Conservation (phyloP, 2,888 invertebrate genomes). For the Diaprepes abbreviatus region DNA sequence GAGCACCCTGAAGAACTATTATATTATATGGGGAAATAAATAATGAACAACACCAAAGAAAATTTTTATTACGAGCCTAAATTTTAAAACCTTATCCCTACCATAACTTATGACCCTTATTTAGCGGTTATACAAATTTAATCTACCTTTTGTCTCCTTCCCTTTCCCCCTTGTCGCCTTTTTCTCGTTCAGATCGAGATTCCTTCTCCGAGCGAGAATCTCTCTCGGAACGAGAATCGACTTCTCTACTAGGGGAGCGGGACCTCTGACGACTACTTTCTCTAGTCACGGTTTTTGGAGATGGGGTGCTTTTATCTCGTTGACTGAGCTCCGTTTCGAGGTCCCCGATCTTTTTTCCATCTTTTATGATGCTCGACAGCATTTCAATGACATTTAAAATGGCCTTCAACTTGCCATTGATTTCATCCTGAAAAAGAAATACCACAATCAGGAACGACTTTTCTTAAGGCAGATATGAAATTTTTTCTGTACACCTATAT, state of each 20-base stretch:
- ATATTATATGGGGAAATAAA: slow-evolving; percentile 4
- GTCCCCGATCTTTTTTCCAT: slow-evolving; percentile 71
- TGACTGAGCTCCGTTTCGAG: slow-evolving; percentile 58
- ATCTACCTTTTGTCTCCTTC: slow-evolving; percentile 22
- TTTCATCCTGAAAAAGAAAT: slow-evolving; percentile 75
- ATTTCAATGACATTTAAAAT: slow-evolving; percentile 91
- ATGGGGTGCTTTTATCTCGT: slow-evolving; percentile 24
- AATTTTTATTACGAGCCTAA: neutral
- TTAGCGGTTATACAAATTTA: neutral
- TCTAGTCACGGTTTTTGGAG: slow-evolving; percentile 6
- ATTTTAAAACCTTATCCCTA: neutral
- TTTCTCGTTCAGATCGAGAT: neutral
- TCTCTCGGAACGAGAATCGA: slow-evolving; percentile 6
- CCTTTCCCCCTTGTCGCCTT: slow-evolving; percentile 52
- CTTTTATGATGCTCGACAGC: slow-evolving; percentile 87
- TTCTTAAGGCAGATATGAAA: slow-evolving; percentile 6
- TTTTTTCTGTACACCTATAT: neutral
- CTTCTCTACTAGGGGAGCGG: slow-evolving; percentile 54
- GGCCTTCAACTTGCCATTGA: slow-evolving; percentile 84
- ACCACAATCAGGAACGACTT: neutral
- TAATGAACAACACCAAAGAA: slow-evolving; percentile 14
- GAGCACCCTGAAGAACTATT: too few relatives aligned
- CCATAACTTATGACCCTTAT: neutral
- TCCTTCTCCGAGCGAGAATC: slow-evolving; percentile 4
- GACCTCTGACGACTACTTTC: slow-evolving; percentile 24